phyloP scores from a whole-genome alignment of 2,113 vertebrate species.

The Corvus hawaiiensis region DNA sequence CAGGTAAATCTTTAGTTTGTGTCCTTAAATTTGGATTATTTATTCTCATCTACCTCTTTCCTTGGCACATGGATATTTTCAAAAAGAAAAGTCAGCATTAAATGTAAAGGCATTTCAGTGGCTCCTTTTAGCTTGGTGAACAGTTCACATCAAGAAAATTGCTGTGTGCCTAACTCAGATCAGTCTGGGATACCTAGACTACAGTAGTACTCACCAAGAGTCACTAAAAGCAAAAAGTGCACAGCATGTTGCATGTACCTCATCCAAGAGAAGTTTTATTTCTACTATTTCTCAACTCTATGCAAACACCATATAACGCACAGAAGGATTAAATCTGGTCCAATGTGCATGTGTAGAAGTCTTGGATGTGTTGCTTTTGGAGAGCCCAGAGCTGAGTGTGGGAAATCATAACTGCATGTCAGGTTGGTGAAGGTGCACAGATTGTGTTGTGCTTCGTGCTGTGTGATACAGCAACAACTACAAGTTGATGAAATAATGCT shows the following conservation, averaged over 20 bases:
- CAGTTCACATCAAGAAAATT: not conserved
- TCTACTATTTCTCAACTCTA: not conserved
- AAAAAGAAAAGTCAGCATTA: not conserved
- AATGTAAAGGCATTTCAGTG: not conserved
- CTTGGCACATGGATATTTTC: not conserved
- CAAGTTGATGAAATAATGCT: not conserved
- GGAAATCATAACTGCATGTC: not conserved
- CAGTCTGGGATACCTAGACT: not conserved
- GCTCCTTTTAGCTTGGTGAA: not conserved
- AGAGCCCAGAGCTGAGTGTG: not conserved
- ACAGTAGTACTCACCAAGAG: not conserved
- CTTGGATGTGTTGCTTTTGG: not conserved
- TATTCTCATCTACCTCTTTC: not conserved
- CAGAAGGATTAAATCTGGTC: not conserved
- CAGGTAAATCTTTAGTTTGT: not conserved
- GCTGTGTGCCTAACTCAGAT: not conserved
- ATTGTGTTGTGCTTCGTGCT: not conserved
- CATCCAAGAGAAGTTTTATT: not conserved
- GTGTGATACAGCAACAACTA: not conserved
- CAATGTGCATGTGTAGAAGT: not conserved
- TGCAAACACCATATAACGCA: not conserved
- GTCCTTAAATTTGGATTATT: not conserved
- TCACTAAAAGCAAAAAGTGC: not conserved
- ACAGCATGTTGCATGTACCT: not conserved
- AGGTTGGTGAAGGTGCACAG: not conserved